Conservation (phyloP, 1,140 invertebrate species). For the Drosophila nasuta region DNA sequence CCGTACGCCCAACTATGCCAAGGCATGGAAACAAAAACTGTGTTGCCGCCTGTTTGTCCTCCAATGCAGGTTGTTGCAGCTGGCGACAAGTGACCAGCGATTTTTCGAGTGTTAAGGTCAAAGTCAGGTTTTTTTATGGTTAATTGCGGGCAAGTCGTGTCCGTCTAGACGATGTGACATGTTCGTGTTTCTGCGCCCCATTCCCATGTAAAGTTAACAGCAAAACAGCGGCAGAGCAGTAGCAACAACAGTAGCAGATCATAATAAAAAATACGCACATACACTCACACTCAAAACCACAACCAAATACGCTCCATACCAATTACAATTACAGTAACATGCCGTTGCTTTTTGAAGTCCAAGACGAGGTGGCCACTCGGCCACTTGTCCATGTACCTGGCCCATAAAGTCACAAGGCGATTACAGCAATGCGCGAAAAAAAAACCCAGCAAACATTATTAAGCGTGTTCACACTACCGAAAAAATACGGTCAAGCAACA, state of each 20-base stretch:
- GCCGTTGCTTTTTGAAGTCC: conserved; percentile 29
- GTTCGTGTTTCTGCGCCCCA: conserved; percentile 38
- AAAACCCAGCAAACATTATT: conserved; percentile 18
- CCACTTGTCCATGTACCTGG: conserved; percentile 16
- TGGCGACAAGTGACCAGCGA: conserved; percentile 43
- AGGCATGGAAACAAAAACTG: conserved; percentile 14
- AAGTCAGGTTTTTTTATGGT: conserved; percentile 73
- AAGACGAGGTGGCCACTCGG: conserved; percentile 42
- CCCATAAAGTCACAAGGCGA: conserved; percentile 46
- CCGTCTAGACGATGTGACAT: conserved; percentile 43
- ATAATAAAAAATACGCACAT: conserved; percentile 6
- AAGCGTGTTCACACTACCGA: conserved; percentile 16
- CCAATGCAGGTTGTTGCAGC: conserved; percentile 23
- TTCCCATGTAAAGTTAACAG: conserved; percentile 64
- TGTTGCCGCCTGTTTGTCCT: conserved; percentile 12
- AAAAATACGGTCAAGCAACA: not conserved
- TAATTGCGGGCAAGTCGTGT: conserved; percentile 69
- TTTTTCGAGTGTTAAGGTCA: conserved; percentile 74
- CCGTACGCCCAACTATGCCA: conserved; percentile 42
- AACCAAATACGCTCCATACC: conserved; percentile 12
- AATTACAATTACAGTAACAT: conserved; percentile 41
- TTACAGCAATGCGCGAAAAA: conserved; percentile 55
- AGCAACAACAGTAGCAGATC: conserved; percentile 8
- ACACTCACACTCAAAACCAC: not conserved
- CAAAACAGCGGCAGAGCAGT: conserved; percentile 15